A percentile compares a stretch with the other conserved stretches of the same genome.
Conservation (phyloP, 2,113 vertebrate species). For the Tachysurus vachellii region DNA sequence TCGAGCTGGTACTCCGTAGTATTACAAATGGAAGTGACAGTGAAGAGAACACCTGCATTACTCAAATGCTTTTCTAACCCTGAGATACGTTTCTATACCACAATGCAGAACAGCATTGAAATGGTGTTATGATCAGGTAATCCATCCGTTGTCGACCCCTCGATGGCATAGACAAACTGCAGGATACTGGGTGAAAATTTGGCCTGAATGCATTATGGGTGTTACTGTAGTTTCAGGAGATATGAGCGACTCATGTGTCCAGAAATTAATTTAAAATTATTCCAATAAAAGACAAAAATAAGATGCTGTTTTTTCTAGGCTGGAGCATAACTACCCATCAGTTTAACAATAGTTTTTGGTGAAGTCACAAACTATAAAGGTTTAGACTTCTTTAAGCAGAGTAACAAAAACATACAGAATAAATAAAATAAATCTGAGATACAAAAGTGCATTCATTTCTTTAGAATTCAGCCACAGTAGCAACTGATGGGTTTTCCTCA, state of each 20-base stretch:
- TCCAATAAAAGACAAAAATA: no score
- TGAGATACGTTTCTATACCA: background rate
- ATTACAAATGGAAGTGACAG: slow-evolving; percentile 34
- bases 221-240: background rate
- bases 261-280: no score
- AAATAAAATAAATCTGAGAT: no score
- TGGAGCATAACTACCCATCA: no score
- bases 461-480: background rate
- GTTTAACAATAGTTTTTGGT: no score
- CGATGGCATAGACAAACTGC: background rate
- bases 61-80: background rate
- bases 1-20: slow-evolving; percentile 20
- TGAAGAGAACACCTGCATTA: slow-evolving; percentile 1
- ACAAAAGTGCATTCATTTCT: background rate
- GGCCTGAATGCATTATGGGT: background rate
- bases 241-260: background rate
- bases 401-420: no score
- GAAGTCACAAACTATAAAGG: no score
- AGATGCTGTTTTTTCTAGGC: no score
- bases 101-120: background rate
- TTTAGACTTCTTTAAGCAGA: no score
- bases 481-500: background rate
- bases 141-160: background rate
- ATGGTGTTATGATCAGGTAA: background rate
- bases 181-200: background rate